Evolutionary conservation across 2,113 vertebrate species (phyloP), one percentile per base, ranked within the genome.

Genomic region (Colaptes auratus): DNA sequence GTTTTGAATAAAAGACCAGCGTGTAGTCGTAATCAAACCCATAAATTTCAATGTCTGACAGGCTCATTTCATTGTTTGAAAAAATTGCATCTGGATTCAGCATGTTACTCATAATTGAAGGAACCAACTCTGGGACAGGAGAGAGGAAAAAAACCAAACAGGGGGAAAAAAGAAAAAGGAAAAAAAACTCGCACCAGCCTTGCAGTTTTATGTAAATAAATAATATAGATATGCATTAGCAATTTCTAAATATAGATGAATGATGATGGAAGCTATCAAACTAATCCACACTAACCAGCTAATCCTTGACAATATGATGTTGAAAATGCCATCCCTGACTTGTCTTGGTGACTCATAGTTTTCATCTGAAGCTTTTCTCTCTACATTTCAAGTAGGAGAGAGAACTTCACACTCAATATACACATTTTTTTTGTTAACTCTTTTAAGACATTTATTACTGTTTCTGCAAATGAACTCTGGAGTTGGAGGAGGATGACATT

Each of bases 1-100:
- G 98, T 70, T 98, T 98, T 31, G 99, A 99, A 95, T 99, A 99
- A 85, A 99, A 99, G 5, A 99, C 99, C 95, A 99, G 90, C 0
- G 99, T 99, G 96, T 99, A 99, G 96, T 99, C 99, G 2, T 99
- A 99, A 97, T 99, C 99, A 55, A 99, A 99, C 42, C 99, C 99
- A 13, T 99, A 99, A 96, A 99, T 98, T 96, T 99, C 99, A 1
- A 98, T 99, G 92, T 99, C 99, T 6, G 98, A 98, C 59, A 99
- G 98, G 95, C 99, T 99, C 98, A 99, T 99, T 96, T 99, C 99
- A 61, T 99, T 99, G 98, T 99, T 99, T 27, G 99, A 98, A 97
- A 99, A 99, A 86, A 99, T 99, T 64, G 98, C 99, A 97, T 99
- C 98, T 0, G 99, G 99, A 93, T 99, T 98, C 93, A 99, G 97